phyloP scores from a whole-genome alignment of 2,113 vertebrate species.

The Neodon shergylaensis region DNA sequence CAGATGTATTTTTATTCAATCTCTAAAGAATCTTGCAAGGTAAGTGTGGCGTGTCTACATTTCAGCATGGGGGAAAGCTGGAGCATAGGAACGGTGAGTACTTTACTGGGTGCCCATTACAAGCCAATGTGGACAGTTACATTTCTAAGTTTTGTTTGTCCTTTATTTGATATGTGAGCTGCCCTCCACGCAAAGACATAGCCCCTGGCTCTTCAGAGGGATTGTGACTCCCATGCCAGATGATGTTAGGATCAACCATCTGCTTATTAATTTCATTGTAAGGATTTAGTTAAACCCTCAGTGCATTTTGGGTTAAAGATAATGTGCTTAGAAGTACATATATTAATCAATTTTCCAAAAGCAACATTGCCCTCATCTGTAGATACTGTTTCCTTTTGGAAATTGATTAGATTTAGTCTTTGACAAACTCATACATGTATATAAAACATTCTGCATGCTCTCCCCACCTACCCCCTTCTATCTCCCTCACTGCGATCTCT shows the following conservation, averaged over 20 bases:
- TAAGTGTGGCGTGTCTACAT: background rate
- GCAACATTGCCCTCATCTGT: background rate
- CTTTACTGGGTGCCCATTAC: background rate
- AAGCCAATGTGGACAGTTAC: background rate
- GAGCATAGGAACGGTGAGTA: background rate
- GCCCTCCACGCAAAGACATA: background rate
- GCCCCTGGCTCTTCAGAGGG: background rate
- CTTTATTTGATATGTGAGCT: background rate
- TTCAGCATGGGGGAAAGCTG: background rate
- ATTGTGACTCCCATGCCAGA: background rate
- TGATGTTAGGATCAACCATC: background rate
- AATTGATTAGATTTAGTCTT: background rate
- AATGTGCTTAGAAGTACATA: background rate
- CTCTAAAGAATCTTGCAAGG: background rate
- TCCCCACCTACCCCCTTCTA: background rate
- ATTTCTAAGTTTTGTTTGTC: background rate
- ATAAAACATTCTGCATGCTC: background rate
- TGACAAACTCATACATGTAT: background rate
- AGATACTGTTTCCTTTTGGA: background rate
- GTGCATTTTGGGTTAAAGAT: background rate
- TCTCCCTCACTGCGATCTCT: background rate
- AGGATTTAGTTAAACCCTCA: background rate
- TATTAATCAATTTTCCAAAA: background rate
- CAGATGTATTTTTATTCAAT: background rate
- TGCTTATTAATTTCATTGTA: slow-evolving; percentile 1